Base-by-base conservation (phyloP, 2,888 invertebrate species). In the Branchellion lobata region DNA sequence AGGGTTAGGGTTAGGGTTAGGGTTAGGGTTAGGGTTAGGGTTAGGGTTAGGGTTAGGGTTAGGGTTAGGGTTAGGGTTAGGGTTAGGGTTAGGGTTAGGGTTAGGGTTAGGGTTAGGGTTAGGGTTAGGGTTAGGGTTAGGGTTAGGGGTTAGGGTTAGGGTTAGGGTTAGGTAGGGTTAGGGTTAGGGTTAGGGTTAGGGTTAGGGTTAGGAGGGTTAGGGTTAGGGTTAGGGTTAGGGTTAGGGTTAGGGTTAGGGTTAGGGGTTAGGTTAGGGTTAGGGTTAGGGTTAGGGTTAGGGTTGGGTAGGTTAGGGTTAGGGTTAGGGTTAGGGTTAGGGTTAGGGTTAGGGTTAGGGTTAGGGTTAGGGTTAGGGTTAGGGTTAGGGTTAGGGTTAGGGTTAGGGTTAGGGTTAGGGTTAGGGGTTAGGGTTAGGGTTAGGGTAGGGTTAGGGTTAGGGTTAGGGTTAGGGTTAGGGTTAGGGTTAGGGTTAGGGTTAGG, bases 301-400 rank as follows among this genome's bases (percentile, higher is more conserved):
- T 3, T 51, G 34, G 47, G 53, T 69, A 51, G 79, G 79, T 79
- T 79, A 79, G 79, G 79, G 79, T 72, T 79, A 72, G 72, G 79
- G 79, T 79, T 79, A 79, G 79, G 79, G 79, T 65, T 65, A 65
- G 82, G 83, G 82, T 82, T 82, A 81, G 82, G 83, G 81, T 82
- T 80, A 79, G 80, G 81, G 78, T 81, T 80, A 80, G 81, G 81
- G 81, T 81, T 80, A 80, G 82, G 81, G 81, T 81, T 80, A 77
- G 81, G 82, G 81, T 81, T 81, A 80, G 81, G 82, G 81, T 5
- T 40, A 8, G 14, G 40, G 40, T 5, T 40, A 8, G 14, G 40
- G 40, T 5, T 40, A 8, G 14, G 40, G 40, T 5, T 40, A 8
- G 14, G 40, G 40, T 5, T 40, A 8, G 14, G 40, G 40, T 5